These are phyloP conservation scores for Cebidichthys violaceus DNA, from an alignment of 2,113 vertebrate species.

Conservation along the genomic window DNA sequence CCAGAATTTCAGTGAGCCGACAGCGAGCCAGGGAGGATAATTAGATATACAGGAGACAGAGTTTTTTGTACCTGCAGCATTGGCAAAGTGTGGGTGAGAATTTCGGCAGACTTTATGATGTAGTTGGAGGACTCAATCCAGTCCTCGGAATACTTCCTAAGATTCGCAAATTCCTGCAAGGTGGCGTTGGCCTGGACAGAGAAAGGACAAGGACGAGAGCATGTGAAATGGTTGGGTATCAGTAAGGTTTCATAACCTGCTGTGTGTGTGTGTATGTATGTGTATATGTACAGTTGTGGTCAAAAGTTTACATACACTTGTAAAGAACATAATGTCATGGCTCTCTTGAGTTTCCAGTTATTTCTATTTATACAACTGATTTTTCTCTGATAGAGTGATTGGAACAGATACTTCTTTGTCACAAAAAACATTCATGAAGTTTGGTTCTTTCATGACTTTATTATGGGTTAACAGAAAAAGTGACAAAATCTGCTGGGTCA, in stretches of 20 bases:
- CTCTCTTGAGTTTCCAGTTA: no score
- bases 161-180: constrained; percentile 89
- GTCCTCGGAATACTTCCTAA: constrained; percentile 86
- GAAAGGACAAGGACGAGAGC: constrained; percentile 32
- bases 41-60: constrained; percentile 33
- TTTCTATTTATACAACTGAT: no score
- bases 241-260: constrained; percentile 17
- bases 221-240: constrained; percentile 20
- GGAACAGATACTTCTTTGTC: no score
- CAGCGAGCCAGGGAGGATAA: constrained; percentile 27
- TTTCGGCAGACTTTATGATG: constrained; percentile 84
- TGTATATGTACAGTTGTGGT: no score
- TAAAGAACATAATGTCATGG: no score
- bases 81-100: constrained; percentile 88
- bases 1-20: constrained; percentile 39
- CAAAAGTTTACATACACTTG: no score
- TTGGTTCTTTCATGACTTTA: no score
- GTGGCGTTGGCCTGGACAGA: constrained; percentile 89
- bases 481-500: no score
- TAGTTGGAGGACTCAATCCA: constrained; percentile 89
- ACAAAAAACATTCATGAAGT: no score
- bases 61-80: constrained; percentile 87
- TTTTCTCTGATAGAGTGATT: no score
- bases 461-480: no score
- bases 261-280: constrained; percentile 21